Evolutionary conservation across 1,140 invertebrate genomes (phyloP), one percentile per base, ranked within the genome.

Genomic region (Nephotettix cincticeps): DNA sequence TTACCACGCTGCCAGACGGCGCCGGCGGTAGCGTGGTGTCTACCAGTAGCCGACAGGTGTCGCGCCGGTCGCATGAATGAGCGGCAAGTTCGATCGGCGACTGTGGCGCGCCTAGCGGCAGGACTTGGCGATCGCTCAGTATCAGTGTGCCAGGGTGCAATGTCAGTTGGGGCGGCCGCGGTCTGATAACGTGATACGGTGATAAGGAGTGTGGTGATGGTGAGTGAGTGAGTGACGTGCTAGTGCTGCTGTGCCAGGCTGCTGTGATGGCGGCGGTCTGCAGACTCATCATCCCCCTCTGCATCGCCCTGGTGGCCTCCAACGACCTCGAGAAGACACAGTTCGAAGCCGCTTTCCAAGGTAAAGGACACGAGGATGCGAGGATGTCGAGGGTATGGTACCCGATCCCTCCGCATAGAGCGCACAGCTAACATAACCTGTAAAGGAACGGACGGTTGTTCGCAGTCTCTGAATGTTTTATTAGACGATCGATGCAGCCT

Each of bases 301-400:
- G 6, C 4, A n/a, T 51, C 47, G 21, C 14, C 47, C 47, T 51
- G n/a, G 47, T 51, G 61, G 27, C 61, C 45, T 30, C 23, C 67
- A 69, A 69, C 47, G 66, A 80, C 58, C 81, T 83, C 64, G 82
- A 83, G 70, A 79, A 81, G 69, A 81, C 81, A 45, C 83, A 79
- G 47, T 84, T 85, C 76, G 85, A 86, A 72, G 85, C 85, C 54
- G 85, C 85, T 29, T 86, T 86, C 77, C 85, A 86, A 84, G 85
- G 85, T 86, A 81, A 78, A 71, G 68, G 27, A 25, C n/a, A n/a
- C n/a, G n/a, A n/a, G n/a, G n/a, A 58, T n/a, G n/a, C n/a, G n/a
- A 68, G n/a, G n/a, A n/a, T n/a, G n/a, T n/a, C n/a, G n/a, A n/a
- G n/a, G n/a, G n/a, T n/a, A n/a, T n/a, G n/a, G n/a, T n/a, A n/a